Evolutionary conservation across 2,888 invertebrate genomes (phyloP).

Genomic region (Limenitis arthemis): DNA sequence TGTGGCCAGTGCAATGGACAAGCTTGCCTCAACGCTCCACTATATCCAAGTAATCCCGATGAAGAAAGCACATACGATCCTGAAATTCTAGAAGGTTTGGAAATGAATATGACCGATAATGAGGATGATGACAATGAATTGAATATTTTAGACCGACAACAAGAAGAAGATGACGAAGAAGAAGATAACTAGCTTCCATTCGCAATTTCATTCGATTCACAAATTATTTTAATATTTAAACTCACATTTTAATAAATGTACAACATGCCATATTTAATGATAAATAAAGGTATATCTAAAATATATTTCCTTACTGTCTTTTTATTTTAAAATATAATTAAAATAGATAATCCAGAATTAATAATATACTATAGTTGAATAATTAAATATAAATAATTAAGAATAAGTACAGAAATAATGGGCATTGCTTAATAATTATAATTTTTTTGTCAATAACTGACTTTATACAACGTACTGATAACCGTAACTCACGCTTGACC

Average conservation of each 20-base stretch:
- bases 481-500: constrained; percentile 9
- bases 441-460: constrained; percentile 5
- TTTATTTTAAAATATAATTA: no score
- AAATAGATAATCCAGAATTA: no score
- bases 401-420: constrained; percentile 6
- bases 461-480: constrained; percentile 9
- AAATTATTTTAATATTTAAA: no score
- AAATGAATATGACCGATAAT: constrained; percentile 6
- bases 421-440: constrained; percentile 7
- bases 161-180: constrained; percentile 1
- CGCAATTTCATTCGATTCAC: no score
- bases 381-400: constrained; percentile 9
- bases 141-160: constrained; percentile 8
- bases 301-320: no score
- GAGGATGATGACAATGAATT: constrained; percentile 14
- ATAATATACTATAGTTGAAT: background rate
- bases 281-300: no score
- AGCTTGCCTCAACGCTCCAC: constrained; percentile 13
- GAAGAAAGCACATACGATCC: constrained; percentile 10
- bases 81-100: constrained; percentile 12
- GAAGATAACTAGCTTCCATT: background rate
- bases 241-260: no score
- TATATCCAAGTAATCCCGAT: constrained; percentile 5
- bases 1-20: constrained; percentile 15
- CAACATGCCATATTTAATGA: no score